Conservation (phyloP, 2,888 invertebrate genomes). For the Meiosimyza platycephala region DNA sequence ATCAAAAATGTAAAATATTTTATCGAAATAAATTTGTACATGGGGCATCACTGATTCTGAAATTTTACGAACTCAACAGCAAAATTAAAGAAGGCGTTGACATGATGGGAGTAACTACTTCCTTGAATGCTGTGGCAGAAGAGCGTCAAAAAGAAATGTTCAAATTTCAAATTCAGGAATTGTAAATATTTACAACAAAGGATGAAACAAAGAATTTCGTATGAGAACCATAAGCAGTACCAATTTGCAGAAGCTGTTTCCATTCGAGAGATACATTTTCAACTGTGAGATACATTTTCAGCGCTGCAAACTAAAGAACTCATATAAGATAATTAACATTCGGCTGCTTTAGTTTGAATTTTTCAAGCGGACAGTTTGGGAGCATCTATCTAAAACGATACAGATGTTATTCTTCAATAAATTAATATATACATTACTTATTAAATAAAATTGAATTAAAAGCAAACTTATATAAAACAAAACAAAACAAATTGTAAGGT, state of each 20-base stretch:
- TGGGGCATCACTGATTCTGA: too few species aligned
- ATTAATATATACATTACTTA: neutral
- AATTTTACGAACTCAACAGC: too few species aligned
- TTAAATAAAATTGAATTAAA: neutral
- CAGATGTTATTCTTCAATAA: neutral
- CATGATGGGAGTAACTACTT: too few species aligned
- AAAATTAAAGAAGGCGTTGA: too few species aligned
- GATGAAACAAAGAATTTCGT: neutral
- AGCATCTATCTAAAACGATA: neutral
- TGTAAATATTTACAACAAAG: neutral
- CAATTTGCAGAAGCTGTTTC: neutral
- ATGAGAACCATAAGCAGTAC: neutral
- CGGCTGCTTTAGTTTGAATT: neutral
- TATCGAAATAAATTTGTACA: too few species aligned
- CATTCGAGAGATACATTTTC: neutral
- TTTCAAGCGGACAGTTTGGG: neutral
- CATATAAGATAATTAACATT: neutral
- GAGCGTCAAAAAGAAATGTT: too few species aligned
- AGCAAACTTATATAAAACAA: too few species aligned
- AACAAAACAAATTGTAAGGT: neutral
- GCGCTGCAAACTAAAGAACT: conserved; percentile 3
- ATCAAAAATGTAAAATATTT: too few species aligned
- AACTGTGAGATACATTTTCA: conserved; percentile 11
- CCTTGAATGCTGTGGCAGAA: too few species aligned
- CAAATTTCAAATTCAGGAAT: too few species aligned